These are phyloP conservation scores for Morpho deidamia DNA, from an alignment of 2,888 invertebrate species.

Conservation along the genomic window DNA sequence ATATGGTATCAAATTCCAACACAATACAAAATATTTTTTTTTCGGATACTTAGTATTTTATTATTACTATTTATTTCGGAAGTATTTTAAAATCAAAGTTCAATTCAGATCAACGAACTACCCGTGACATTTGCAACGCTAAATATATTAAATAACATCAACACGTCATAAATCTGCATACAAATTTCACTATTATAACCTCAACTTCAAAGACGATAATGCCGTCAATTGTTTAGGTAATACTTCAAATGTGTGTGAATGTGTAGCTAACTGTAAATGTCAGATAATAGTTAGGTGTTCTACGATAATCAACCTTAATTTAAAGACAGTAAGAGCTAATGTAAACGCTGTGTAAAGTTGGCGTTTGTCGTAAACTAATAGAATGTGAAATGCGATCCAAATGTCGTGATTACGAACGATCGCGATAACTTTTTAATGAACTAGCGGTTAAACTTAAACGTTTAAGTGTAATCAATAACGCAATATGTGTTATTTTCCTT, in stretches of 20 bases:
- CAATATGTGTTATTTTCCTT: too few relatives aligned
- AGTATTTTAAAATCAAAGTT: too few relatives aligned
- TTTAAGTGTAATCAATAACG: too few relatives aligned
- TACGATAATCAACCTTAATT: slow-evolving; percentile 17
- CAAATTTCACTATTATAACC: slow-evolving; percentile 12
- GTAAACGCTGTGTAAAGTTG: not conserved
- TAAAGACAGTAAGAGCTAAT: slow-evolving; percentile 2
- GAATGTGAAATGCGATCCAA: slow-evolving; percentile 36
- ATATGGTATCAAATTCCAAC: too few relatives aligned
- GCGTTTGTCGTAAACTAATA: slow-evolving; percentile 35
- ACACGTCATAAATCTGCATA: not conserved
- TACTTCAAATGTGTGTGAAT: not conserved
- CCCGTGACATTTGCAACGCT: too few relatives aligned
- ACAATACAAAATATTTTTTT: too few relatives aligned
- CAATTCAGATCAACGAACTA: too few relatives aligned
- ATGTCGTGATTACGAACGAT: slow-evolving; percentile 22
- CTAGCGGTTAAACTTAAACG: too few relatives aligned
- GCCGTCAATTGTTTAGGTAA: slow-evolving; percentile 14
- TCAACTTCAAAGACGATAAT: slow-evolving; percentile 18
- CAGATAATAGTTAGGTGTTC: slow-evolving; percentile 11
- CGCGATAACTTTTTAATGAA: slow-evolving; percentile 13
- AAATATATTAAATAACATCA: too few relatives aligned
- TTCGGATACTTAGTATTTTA: too few relatives aligned
- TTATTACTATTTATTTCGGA: too few relatives aligned
- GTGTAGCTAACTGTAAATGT: slow-evolving; percentile 17